Base-by-base conservation (phyloP, 2,113 vertebrate species). In the Psilopsiagon aymara region DNA sequence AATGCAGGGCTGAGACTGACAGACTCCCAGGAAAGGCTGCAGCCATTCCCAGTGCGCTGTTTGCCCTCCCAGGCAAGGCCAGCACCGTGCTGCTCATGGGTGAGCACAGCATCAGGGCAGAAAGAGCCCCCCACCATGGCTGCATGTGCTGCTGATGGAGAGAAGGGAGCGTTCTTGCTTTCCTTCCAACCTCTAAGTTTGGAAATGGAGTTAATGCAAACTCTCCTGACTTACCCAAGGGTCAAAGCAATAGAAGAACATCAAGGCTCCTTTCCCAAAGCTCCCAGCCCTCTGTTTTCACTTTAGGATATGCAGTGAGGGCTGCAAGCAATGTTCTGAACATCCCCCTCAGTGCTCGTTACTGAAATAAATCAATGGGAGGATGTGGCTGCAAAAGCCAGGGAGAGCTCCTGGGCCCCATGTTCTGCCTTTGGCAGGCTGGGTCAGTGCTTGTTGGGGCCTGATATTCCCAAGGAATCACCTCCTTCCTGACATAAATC, bases 351-450 rank as follows among this genome's bases (percentile, higher is more conserved):
- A 86, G 10, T 51, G 83, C 88, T 93, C 19, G 0, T 94, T 88
- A 75, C 64, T 55, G 77, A 86, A 88, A 90, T 94, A 92, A 94
- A 86, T 90, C 93, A 80, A 63, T 0, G 1, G 81, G 76, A 44
- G 66, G 78, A 94, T 86, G 85, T 88, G 87, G 82, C 82, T 90
- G 90, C 63, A 74, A 74, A 74, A 94, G 75, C 53, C 0, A 0
- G 77, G 64, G 76, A 74, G 28, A 53, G 88, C 90, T 92, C 92
- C 64, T 29, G 93, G 79, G 79, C 80, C 82, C 85, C 79, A 93
- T 59, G 90, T 95, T 94, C 87, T 80, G 87, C 78, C 46, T 94
- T 66, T 82, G 87, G 79, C 93, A 92, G 82, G 33, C 57, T 59
- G 57, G 33, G 57, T 35, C 33, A 35, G 57, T 59, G 33, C 57